Base-by-base conservation (phyloP, 2,888 invertebrate species). In the Euclidia mi region DNA sequence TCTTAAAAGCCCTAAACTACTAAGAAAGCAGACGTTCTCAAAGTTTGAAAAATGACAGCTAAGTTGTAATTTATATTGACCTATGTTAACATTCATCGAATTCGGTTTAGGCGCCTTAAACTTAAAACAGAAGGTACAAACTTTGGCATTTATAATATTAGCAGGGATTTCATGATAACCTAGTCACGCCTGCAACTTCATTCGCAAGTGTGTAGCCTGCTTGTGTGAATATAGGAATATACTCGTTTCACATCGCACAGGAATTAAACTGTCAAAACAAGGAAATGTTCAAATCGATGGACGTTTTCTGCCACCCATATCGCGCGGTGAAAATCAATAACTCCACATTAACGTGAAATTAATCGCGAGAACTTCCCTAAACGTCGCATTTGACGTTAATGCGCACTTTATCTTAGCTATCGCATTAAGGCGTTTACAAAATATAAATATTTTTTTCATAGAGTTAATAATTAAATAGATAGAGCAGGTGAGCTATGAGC, bases 241-340 rank as follows among this genome's bases (percentile, higher is more conserved):
- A 31, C 10, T 15, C 14, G 42, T 46, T 40, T 31, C 12, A 34
- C 15, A 6, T 18, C 31, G 38, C 44, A 38, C 60, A 69, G 63
- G 77, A 78, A 77, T 71, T 68, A 66, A 78, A 59, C 77, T 75
- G 78, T 78, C 82, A 78, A 81, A 79, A 79, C 71, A 78, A 68
- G 76, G 78, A 80, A 81, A 81, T 61, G 67, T 71, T 67, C 18
- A 68, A 58, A 51, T 49, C 57, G 63, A 73, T 61, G 60, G 65
- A 72, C 64, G 53, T 62, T 71, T 63, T 56, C 58, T 46, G 50
- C 45, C 53, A 37, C 50, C 50, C 48, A 49, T 51, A 65, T 60
- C 52, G 44, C 38, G 15, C 20, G 20, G 11, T n/a, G 44, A 56
- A 56, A 48, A 57, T 44, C 57, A 56, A 58, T 71, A 57, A 55